phyloP scores from a whole-genome alignment of 2,888 invertebrate species.

The Clostera curtula region DNA sequence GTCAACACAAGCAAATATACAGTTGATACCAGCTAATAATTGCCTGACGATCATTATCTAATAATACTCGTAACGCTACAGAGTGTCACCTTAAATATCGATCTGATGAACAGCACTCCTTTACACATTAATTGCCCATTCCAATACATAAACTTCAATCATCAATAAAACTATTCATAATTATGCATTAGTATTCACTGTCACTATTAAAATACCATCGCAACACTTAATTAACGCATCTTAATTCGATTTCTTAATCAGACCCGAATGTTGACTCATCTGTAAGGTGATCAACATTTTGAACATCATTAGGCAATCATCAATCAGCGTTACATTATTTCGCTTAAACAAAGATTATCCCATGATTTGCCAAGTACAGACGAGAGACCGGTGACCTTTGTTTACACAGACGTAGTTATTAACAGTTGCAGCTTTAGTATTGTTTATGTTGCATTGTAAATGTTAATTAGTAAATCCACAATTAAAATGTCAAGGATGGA shows the following conservation, averaged over 20 bases:
- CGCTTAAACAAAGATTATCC: slow-evolving; percentile 23
- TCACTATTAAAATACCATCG: background rate
- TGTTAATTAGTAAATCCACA: slow-evolving; percentile 30
- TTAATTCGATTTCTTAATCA: background rate
- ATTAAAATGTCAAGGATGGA: slow-evolving; percentile 26
- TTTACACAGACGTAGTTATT: slow-evolving; percentile 23
- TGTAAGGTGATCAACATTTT: slow-evolving; percentile 3
- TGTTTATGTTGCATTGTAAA: slow-evolving; percentile 33
- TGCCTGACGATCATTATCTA: too few species aligned
- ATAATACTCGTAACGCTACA: too few species aligned
- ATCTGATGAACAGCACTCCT: too few species aligned
- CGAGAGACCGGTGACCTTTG: slow-evolving; percentile 38
- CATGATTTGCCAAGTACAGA: slow-evolving; percentile 16
- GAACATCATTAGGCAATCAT: slow-evolving; percentile 10
- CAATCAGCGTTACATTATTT: slow-evolving; percentile 9
- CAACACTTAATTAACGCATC: background rate
- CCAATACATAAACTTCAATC: too few species aligned
- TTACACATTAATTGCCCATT: too few species aligned
- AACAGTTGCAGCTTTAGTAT: slow-evolving; percentile 21
- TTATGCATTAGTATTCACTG: background rate
- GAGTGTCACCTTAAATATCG: too few species aligned
- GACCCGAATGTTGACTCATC: background rate
- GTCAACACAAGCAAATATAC: too few species aligned
- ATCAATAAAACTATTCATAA: background rate
- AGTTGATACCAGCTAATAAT: too few species aligned